phyloP scores from a whole-genome alignment of 2,113 vertebrate genomes.

The Serilophus lunatus region DNA sequence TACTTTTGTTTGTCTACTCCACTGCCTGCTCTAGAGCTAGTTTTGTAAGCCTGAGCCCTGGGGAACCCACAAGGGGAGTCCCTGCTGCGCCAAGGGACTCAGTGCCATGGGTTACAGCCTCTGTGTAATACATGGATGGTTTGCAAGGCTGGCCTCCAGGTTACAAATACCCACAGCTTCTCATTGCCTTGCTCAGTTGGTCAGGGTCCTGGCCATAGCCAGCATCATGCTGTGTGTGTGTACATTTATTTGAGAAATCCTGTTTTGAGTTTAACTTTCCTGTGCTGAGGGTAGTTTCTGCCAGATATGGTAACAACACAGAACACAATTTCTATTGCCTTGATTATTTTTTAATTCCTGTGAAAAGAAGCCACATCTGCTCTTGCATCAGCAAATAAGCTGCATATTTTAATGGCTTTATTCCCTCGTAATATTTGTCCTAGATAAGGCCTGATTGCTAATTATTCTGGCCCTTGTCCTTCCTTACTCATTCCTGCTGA shows the following conservation, averaged over 20 bases:
- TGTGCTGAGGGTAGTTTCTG: not conserved
- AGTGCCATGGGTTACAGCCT: not conserved
- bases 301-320: not conserved
- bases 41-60: not conserved
- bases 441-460: not conserved
- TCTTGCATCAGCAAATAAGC: not conserved
- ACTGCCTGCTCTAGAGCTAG: not conserved
- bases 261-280: not conserved
- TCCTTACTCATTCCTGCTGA: not conserved
- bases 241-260: not conserved
- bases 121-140: accelerated
- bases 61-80: not conserved
- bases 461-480: not conserved
- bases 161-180: accelerated
- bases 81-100: accelerated
- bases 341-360: not conserved
- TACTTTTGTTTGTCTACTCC: not conserved
- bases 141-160: not conserved
- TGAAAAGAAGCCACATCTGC: not conserved
- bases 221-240: not conserved
- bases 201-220: not conserved
- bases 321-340: not conserved
- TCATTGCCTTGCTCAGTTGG: accelerated
- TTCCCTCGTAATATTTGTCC: not conserved
- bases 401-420: not conserved